Base-by-base conservation (phyloP, 1,140 invertebrate species). In the Bombus huntii region DNA sequence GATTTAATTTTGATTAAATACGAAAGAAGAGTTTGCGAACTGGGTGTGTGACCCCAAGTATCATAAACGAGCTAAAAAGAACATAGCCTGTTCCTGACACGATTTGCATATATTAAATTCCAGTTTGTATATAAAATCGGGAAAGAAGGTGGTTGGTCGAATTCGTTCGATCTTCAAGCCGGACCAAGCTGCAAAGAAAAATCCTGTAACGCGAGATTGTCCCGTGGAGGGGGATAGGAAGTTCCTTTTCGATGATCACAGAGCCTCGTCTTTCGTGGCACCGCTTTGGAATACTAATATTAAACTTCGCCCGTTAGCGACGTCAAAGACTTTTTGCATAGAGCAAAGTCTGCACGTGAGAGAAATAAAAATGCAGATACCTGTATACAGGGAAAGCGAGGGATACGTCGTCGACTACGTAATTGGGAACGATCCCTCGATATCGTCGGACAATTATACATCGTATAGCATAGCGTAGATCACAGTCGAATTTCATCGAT, bases 301-400 rank as follows among this genome's bases (percentile, higher is more conserved):
- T 79, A 84, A 84, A 84, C 66, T 84, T 84, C 71, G 84, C n/a
- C 77, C 84, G 75, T 89, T 89, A 89, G 84, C 73, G 74, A 89
- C 79, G 87, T 89, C 88, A 89, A 89, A 74, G 83, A 80, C 76
- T 83, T 89, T 89, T 89, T 89, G 77, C 72, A 74, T 73, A 37
- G 53, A 66, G 81, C 39, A 47, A 42, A 31, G 37, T 28, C 42
- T 62, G 59, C 78, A 87, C 88, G 87, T 89, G 88, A 88, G 74
- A n/a, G 71, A 88, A 89, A 89, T 89, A 71, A 84, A 78, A 72
- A 71, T 59, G 4, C 31, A 0, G 5, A 3, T 25, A n/a, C 2
- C 42, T 68, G 28, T 65, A 44, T 53, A 44, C 25, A 76, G 8
- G 25, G 1, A n/a, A 53, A 39, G 18, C 39, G 22, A 44, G 25